Evolutionary conservation across 2,888 invertebrate species (phyloP).

Genomic region (Tetheella fluctuosa): DNA sequence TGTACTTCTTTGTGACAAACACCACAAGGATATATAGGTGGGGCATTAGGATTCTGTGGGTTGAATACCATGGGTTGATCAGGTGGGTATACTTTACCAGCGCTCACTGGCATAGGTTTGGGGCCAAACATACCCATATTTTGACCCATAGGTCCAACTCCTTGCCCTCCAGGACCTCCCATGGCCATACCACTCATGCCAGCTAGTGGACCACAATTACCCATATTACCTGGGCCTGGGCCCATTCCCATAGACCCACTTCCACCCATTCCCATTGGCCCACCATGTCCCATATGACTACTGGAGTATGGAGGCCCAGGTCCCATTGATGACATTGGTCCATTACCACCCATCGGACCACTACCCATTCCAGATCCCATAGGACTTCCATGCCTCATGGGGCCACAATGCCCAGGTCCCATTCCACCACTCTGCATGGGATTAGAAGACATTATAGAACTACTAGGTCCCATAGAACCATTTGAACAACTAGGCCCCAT

Average conservation of each 20-base stretch:
- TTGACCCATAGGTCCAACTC: conserved; percentile 84
- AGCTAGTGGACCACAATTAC: conserved; percentile 77
- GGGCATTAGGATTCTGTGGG: conserved; percentile 98
- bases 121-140: conserved; percentile 88
- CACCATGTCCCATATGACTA: conserved; percentile 81
- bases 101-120: conserved; percentile 96
- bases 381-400: conserved; percentile 82
- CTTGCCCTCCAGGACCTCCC: conserved; percentile 81
- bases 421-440: conserved; percentile 79
- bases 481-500: conserved; percentile 83
- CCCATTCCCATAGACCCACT: conserved; percentile 79
- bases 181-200: conserved; percentile 83
- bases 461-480: conserved; percentile 82
- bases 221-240: conserved; percentile 78
- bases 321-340: conserved; percentile 79
- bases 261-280: conserved; percentile 81
- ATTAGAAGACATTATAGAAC: conserved; percentile 83
- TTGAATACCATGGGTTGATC: conserved; percentile 99
- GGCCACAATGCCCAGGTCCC: conserved; percentile 81
- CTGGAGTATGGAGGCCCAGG: conserved; percentile 78
- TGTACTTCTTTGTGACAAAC: conserved; percentile 99
- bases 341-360: conserved; percentile 83
- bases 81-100: conserved; percentile 96
- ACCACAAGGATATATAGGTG: conserved; percentile 98
- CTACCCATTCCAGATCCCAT: conserved; percentile 84